These are phyloP conservation scores for Plutomurus gul DNA, from an alignment of 1,140 invertebrate genomes.

Conservation along the genomic window DNA sequence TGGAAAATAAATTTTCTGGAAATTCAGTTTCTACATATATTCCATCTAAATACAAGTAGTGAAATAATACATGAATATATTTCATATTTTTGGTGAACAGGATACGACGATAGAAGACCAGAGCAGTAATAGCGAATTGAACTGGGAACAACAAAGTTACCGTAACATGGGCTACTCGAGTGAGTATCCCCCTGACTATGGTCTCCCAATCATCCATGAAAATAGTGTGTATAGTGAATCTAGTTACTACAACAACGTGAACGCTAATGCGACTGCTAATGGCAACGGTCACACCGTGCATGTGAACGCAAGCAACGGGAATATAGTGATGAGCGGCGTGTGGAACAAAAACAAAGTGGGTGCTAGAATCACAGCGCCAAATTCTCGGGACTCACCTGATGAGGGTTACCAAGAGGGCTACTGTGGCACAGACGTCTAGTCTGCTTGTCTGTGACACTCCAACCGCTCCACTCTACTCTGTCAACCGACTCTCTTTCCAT, in stretches of 20 bases:
- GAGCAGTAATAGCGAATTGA: conserved; percentile 52
- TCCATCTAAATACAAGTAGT: too few relatives aligned
- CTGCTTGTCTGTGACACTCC: not conserved
- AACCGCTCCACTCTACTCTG: too few relatives aligned
- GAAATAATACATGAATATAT: not conserved
- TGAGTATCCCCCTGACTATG: conserved; percentile 76
- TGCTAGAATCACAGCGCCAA: conserved; percentile 63
- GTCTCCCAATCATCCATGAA: conserved; percentile 67
- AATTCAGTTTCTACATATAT: too few relatives aligned
- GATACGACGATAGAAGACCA: conserved; percentile 48
- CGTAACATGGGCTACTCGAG: conserved; percentile 55
- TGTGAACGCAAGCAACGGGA: conserved; percentile 64
- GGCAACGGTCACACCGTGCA: conserved; percentile 63
- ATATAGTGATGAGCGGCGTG: conserved; percentile 73
- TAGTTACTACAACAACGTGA: conserved; percentile 39
- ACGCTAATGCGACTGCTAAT: conserved; percentile 61
- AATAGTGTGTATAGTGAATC: conserved; percentile 54
- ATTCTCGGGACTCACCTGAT: conserved; percentile 80
- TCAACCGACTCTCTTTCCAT: too few relatives aligned
- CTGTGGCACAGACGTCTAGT: conserved; percentile 82
- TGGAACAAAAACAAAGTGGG: conserved; percentile 65
- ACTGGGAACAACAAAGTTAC: conserved; percentile 53
- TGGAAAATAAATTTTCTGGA: too few relatives aligned
- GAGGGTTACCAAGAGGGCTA: conserved; percentile 86
- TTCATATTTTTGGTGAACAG: conserved; percentile 18